Percentiles rank a stretch among this genome's conserved stretches.
phyloP scores from a whole-genome alignment of 2,888 invertebrate genomes.

The Pteria penguin region DNA sequence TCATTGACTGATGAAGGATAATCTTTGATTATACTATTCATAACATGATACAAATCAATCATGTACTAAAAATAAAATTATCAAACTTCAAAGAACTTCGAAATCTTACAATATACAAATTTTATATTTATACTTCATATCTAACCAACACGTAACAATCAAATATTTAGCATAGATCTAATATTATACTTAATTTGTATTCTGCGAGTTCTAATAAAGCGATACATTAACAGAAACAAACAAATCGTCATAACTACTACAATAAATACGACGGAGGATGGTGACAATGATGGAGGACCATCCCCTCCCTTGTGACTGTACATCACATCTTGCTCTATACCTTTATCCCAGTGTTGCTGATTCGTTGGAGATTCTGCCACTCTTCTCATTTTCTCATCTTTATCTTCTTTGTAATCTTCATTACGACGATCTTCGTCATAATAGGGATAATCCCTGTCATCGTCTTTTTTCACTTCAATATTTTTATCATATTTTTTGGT shows the following conservation, averaged over 20 bases:
- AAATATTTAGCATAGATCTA: conserved; percentile 26
- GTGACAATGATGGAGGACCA: neutral
- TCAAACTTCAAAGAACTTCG: too few relatives aligned
- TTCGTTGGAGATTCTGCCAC: conserved; percentile 10
- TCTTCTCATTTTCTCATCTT: conserved; percentile 5
- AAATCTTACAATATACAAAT: too few relatives aligned
- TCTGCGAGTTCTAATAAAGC: conserved; percentile 67
- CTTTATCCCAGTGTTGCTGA: too few relatives aligned
- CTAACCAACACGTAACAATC: too few relatives aligned
- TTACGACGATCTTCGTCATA: conserved; percentile 35
- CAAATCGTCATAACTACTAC: conserved; percentile 54
- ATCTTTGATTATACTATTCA: too few relatives aligned
- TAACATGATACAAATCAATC: too few relatives aligned
- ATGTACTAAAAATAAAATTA: too few relatives aligned
- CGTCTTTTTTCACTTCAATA: conserved; percentile 46
- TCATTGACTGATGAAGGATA: too few relatives aligned
- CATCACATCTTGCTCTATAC: too few relatives aligned
- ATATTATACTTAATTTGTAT: conserved; percentile 63
- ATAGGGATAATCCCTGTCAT: conserved; percentile 38
- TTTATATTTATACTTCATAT: too few relatives aligned
- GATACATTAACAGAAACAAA: conserved; percentile 65
- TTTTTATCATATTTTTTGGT: conserved; percentile 58
- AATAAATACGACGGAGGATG: neutral
- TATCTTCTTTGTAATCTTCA: conserved; percentile 2
- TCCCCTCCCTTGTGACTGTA: neutral